phyloP scores from a whole-genome alignment of 2,113 vertebrate species.

The Miniopterus natalensis region DNA sequence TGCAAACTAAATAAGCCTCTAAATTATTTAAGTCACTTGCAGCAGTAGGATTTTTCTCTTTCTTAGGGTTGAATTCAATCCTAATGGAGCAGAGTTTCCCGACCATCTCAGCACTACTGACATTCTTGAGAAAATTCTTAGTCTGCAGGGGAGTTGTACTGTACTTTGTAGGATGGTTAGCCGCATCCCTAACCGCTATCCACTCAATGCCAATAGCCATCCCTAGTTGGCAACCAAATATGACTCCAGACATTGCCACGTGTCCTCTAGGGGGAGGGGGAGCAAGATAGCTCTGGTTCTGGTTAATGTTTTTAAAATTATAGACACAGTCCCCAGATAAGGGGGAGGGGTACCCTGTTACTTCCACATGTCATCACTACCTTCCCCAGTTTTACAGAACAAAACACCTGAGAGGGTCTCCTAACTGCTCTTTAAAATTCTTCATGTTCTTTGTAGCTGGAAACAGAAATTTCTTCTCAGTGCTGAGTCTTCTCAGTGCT shows the following conservation, averaged over 20 bases:
- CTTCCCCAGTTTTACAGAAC: background rate
- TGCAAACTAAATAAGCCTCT: background rate
- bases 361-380: background rate
- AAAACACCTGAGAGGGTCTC: background rate
- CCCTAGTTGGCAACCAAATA: background rate
- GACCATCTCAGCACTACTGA: background rate
- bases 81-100: background rate
- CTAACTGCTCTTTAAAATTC: background rate
- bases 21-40: conserved; percentile 14
- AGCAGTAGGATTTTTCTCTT: background rate
- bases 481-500: background rate
- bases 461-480: conserved; percentile 35
- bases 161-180: background rate
- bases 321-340: background rate
- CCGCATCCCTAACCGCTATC: background rate
- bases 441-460: background rate
- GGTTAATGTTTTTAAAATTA: background rate
- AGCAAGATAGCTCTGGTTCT: background rate
- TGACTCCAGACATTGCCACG: background rate
- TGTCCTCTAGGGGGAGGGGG: background rate
- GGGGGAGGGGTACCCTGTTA: background rate
- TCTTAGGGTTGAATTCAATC: background rate
- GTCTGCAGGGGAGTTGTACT: fast-evolving
- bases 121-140: background rate
- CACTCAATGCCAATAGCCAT: background rate